Evolutionary conservation across 2,113 vertebrate species (phyloP).

Genomic region (Ctenodactylus gundi): DNA sequence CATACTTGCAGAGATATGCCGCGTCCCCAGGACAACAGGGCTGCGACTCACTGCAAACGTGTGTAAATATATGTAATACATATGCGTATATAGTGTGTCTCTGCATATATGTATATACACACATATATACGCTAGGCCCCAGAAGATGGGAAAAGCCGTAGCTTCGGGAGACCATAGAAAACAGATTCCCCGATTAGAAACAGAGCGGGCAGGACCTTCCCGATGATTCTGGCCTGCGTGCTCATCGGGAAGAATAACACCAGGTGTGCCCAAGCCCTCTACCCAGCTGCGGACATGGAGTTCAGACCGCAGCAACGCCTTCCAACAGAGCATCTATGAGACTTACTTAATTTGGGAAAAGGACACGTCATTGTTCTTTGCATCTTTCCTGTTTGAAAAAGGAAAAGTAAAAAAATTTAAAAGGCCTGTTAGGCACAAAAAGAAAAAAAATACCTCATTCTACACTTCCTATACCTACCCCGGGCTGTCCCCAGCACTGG

Average conservation of each 20-base stretch:
- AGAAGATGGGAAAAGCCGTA: background rate
- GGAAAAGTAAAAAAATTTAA: no score
- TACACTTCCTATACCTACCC: background rate
- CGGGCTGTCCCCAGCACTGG: no score
- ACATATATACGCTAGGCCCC: no score
- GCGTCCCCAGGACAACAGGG: no score
- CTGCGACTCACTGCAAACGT: no score
- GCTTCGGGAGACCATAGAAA: background rate
- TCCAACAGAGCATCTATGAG: no score
- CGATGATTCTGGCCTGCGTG: background rate
- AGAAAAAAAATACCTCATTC: background rate
- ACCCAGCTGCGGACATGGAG: no score
- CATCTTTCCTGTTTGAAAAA: slow-evolving; percentile 82
- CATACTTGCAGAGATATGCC: background rate
- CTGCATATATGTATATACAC: no score
- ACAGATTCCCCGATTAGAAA: background rate
- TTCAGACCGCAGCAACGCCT: no score
- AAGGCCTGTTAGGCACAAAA: slow-evolving; percentile 39
- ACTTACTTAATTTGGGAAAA: slow-evolving; percentile 88
- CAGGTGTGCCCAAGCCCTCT: no score
- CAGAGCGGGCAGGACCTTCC: background rate
- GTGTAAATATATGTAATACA: no score
- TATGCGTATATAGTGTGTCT: no score
- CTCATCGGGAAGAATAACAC: background rate
- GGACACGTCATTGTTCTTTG: slow-evolving; percentile 84